Evolutionary conservation across 2,888 invertebrate genomes (phyloP).

Genomic region (Cheilosia soror): DNA sequence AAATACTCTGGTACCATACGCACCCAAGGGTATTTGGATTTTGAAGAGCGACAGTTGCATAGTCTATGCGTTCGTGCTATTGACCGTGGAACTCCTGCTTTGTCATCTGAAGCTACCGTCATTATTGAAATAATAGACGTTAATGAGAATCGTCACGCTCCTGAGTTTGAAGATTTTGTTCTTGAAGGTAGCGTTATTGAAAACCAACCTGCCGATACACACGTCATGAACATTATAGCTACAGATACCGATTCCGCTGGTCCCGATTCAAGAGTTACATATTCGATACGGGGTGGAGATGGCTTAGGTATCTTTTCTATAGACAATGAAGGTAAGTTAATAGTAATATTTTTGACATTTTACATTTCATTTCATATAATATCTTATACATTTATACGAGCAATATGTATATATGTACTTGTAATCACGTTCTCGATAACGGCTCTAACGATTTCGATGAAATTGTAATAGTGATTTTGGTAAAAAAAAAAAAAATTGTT

Average conservation of each 20-base stretch:
- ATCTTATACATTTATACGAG: no score
- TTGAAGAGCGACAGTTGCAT: conserved; percentile 94
- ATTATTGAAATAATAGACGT: conserved; percentile 96
- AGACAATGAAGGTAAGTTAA: conserved; percentile 91
- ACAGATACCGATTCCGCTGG: conserved; percentile 92
- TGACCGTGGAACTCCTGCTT: conserved; percentile 93
- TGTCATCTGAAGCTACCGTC: conserved; percentile 91
- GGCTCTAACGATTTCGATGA: no score
- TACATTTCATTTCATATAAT: no score
- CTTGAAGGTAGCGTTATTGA: conserved; percentile 90
- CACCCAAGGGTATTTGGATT: conserved; percentile 91
- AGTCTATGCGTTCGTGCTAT: conserved; percentile 93
- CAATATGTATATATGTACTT: no score
- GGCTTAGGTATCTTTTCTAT: conserved; percentile 97
- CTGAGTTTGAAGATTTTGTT: conserved; percentile 92
- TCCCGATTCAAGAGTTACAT: conserved; percentile 92
- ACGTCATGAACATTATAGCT: conserved; percentile 91
- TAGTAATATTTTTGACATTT: neutral
- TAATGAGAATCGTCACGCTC: conserved; percentile 95
- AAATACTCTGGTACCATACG: conserved; percentile 93
- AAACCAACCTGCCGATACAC: conserved; percentile 90
- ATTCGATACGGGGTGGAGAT: conserved; percentile 94
- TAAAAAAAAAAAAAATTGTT: no score
- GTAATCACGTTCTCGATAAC: no score
- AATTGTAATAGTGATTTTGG: no score